phyloP scores from a whole-genome alignment of 2,113 vertebrate genomes.

The Brachionichthys hirsutus region DNA sequence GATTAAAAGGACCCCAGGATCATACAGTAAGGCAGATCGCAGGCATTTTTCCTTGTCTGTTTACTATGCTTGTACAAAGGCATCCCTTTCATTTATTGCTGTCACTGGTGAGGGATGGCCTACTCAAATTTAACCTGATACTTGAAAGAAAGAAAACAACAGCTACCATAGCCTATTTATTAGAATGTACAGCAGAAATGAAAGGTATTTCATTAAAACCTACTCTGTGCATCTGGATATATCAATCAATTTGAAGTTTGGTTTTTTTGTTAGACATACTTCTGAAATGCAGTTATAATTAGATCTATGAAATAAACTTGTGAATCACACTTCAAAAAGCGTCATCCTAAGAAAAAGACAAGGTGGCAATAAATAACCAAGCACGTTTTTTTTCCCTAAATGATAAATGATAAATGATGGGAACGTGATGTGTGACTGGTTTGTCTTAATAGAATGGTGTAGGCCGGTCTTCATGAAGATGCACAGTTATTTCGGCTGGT shows the following conservation, averaged over 20 bases:
- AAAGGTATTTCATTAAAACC: constrained; percentile 56
- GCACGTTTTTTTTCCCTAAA: constrained; percentile 8
- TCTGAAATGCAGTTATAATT: constrained; percentile 51
- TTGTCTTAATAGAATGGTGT: constrained; percentile 12
- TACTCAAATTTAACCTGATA: constrained; percentile 55
- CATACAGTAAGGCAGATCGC: constrained; percentile 58
- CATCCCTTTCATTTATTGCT: constrained; percentile 60
- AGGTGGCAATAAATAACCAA: constrained; percentile 44
- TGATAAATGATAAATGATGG: constrained; percentile 4
- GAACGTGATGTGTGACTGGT: background rate
- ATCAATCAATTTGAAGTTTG: constrained; percentile 55
- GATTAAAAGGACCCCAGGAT: constrained; percentile 64
- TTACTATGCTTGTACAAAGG: constrained; percentile 54
- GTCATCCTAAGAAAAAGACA: constrained; percentile 42
- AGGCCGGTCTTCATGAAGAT: constrained; percentile 21
- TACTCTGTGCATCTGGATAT: constrained; percentile 20
- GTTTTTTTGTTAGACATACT: constrained; percentile 34
- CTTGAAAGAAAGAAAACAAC: constrained; percentile 44
- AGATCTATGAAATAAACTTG: constrained; percentile 52
- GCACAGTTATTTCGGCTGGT: constrained; percentile 40
- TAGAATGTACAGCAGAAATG: constrained; percentile 44
- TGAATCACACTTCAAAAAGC: constrained; percentile 47
- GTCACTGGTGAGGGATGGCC: constrained; percentile 60
- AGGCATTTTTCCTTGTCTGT: constrained; percentile 52
- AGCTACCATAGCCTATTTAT: constrained; percentile 38